Evolutionary conservation across 1,140 invertebrate genomes (phyloP).

Genomic region (Melipona quadrifasciata): DNA sequence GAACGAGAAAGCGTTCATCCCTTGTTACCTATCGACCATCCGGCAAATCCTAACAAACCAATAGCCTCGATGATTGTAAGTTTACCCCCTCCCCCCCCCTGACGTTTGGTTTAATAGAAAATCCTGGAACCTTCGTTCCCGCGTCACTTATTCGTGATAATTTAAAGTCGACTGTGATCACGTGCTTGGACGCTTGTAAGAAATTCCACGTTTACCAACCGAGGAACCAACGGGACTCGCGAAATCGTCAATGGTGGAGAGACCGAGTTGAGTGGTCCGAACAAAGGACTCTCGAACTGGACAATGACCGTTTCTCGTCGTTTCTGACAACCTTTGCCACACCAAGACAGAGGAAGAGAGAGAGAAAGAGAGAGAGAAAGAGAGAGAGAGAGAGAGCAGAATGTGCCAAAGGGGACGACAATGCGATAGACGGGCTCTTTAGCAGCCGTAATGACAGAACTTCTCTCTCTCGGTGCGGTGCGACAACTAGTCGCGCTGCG

Average conservation of each 20-base stretch:
- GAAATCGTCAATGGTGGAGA: conserved; percentile 17
- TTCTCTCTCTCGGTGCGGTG: conserved; percentile 44
- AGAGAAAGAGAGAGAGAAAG: not conserved
- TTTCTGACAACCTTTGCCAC: conserved; percentile 46
- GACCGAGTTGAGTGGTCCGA: conserved; percentile 34
- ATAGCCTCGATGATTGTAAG: conserved; percentile 8
- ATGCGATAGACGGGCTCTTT: conserved; percentile 18
- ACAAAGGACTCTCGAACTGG: conserved; percentile 54
- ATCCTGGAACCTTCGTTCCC: not conserved
- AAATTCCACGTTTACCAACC: no score
- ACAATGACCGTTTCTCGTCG: conserved; percentile 40
- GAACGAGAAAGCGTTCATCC: no score
- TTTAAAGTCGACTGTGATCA: not conserved
- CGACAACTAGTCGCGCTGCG: conserved; percentile 38
- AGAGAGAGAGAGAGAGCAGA: not conserved
- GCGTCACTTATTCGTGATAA: conserved; percentile 31
- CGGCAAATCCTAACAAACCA: conserved; percentile 21
- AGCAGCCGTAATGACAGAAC: conserved; percentile 51
- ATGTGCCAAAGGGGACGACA: not conserved
- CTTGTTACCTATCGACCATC: conserved; percentile 26
- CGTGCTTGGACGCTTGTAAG: no score
- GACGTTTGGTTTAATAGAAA: conserved; percentile 35
- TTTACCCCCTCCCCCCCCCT: no score
- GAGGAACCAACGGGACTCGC: no score
- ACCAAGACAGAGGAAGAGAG: not conserved